Base-by-base conservation (phyloP, 2,888 invertebrate genomes). In the Herminia tarsipennalis region DNA sequence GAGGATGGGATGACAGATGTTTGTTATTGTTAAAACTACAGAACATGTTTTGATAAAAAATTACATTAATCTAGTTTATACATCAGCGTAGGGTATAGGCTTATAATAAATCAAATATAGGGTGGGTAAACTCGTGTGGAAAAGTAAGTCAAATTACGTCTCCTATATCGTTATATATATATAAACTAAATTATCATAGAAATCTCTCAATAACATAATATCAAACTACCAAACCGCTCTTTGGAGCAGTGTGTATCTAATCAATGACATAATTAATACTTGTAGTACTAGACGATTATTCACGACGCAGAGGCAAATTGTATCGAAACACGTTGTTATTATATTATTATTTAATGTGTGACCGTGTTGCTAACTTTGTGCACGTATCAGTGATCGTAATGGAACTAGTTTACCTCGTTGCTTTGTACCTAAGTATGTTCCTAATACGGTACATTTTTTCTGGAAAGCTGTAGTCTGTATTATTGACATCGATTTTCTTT, bases 341-440 rank as follows among this genome's bases (percentile, higher is more conserved):
- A 42, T 50, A 47, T 45, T 40, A 39, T 61, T 55, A 51, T 45
- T 54, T 50, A 49, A 56, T 51, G 40, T 35, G 40, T 49, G 38
- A 58, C 44, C 30, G 30, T 37, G 20, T 40, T 45, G 44, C 36
- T 35, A 43, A 43, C 29, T 50, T 56, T 17, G 35, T 45, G 37
- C 47, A 43, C 18, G 35, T 34, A 46, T 41, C 45, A 27, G 39
- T 43, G 45, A 46, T 29, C 20, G 5, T 30, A 38, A 41, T 22
- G 27, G 34, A 49, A 47, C 53, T 48, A 1, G 64, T 45, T 54
- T 33, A 55, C 57, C 61, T 61, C 51, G 61, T 32, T 27, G 25
- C 22, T 30, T 12, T 32, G 32, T 36, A 24, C 40, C n/a, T n/a
- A n/a, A n/a, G 35, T 40, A 40, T 40, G 18, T 27, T 30, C 30